These are phyloP conservation scores for Diacarnus erythraeanus DNA, from an alignment of 37 sponge, comb jelly and placozoan genomes.

Conservation along the genomic window DNA sequence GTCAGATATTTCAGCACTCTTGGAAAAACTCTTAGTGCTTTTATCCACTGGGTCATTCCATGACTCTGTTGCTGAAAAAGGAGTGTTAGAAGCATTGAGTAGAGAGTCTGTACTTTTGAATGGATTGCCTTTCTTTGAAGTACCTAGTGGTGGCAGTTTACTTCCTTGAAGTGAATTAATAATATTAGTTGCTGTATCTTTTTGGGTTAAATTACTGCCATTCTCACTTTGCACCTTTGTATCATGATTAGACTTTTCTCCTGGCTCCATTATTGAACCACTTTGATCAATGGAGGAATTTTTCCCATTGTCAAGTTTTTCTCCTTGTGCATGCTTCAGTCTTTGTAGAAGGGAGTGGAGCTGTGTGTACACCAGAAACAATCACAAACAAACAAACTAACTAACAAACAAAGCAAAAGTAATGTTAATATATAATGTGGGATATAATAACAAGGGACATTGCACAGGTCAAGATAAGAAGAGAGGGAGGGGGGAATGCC, in stretches of 20 bases:
- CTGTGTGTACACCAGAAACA: no score
- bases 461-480: no score
- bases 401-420: not conserved
- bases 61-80: not conserved
- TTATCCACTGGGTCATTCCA: not conserved
- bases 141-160: not conserved
- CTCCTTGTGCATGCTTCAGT: slow-evolving; percentile 17
- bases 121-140: not conserved
- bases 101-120: not conserved
- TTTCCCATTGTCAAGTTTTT: not conserved
- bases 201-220: no score
- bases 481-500: no score
- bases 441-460: not conserved
- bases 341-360: slow-evolving; percentile 38
- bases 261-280: no score
- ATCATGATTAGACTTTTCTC: no score
- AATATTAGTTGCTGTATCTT: no score
- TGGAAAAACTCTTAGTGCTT: no score
- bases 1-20: no score
- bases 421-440: not conserved
- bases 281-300: no score
- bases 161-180: not conserved
- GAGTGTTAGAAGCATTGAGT: not conserved
- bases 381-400: not conserved
- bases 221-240: no score